Conservation (phyloP, 2,888 invertebrate species). For the Autographa pulchrina region DNA sequence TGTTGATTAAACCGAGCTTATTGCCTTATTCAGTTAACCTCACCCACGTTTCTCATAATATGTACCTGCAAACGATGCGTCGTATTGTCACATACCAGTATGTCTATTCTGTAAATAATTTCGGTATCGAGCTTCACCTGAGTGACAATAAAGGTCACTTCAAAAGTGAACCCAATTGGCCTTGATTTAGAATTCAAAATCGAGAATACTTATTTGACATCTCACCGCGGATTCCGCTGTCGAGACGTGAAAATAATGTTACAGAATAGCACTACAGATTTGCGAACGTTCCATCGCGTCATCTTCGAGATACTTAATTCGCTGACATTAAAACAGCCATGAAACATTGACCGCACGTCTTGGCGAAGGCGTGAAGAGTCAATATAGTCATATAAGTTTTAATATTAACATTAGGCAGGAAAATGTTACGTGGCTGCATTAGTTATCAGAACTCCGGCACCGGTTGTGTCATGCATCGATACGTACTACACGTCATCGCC, state of each 20-base stretch:
- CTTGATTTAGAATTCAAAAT: no score
- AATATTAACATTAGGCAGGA: conserved; percentile 42
- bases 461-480: conserved; percentile 70
- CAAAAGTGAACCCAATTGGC: no score
- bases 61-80: conserved; percentile 67
- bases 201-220: no score
- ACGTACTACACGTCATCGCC: conserved; percentile 52
- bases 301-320: conserved; percentile 65
- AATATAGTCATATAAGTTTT: conserved; percentile 52
- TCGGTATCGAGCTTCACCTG: no score
- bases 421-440: conserved; percentile 62
- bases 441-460: conserved; percentile 52
- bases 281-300: conserved; percentile 62
- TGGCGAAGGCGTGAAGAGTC: conserved; percentile 47
- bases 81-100: conserved; percentile 67
- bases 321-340: conserved; percentile 77
- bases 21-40: conserved; percentile 85
- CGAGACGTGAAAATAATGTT: no score
- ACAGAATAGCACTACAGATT: no score
- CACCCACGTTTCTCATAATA: conserved; percentile 72
- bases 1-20: conserved; percentile 88
- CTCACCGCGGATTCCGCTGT: no score
- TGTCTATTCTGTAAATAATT: no score
- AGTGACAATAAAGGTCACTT: no score
- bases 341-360: conserved; percentile 70